Percentiles rank a stretch among this genome's conserved stretches.
Conservation (phyloP, 35 echinoderm and acorn worm species). For the Patiria miniata region DNA sequence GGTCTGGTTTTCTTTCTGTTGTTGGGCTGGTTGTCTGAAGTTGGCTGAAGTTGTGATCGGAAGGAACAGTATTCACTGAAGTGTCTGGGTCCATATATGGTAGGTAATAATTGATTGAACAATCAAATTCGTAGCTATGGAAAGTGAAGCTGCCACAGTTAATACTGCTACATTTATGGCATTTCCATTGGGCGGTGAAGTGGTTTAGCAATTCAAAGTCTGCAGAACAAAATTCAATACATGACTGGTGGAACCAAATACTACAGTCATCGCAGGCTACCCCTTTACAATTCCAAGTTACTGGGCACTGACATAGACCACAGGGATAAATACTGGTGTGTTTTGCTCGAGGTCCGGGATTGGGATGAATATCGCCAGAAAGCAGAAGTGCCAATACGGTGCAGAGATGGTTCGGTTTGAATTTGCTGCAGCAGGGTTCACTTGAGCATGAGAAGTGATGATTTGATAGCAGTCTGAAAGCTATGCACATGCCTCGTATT, state of each 20-base stretch:
- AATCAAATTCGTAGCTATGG: too few species aligned
- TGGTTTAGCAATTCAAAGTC: constrained; percentile 9
- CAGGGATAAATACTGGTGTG: not conserved
- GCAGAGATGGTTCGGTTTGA: too few species aligned
- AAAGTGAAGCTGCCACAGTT: constrained; percentile 1
- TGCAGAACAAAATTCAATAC: not conserved
- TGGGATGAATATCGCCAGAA: not conserved
- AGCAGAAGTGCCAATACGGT: too few species aligned
- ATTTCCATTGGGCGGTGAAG: not conserved
- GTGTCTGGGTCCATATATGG: not conserved
- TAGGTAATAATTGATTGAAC: not conserved
- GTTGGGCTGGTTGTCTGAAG: not conserved
- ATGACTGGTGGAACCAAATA: too few species aligned
- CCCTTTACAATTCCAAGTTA: too few species aligned
- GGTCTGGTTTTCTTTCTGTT: not conserved
- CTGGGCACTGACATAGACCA: too few species aligned
- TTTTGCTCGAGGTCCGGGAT: not conserved
- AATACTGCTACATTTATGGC: constrained; percentile 19
- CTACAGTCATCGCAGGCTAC: too few species aligned
- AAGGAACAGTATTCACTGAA: not conserved
- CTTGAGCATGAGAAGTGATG: too few species aligned
- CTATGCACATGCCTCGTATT: too few species aligned
- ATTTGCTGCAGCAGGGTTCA: too few species aligned
- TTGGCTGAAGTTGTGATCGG: not conserved
- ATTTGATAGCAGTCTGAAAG: too few species aligned